Evolutionary conservation across 92 coral and sea anemone species (phyloP), one percentile per base, ranked within the genome.

Genomic region (Anthopleura xanthogrammica): DNA sequence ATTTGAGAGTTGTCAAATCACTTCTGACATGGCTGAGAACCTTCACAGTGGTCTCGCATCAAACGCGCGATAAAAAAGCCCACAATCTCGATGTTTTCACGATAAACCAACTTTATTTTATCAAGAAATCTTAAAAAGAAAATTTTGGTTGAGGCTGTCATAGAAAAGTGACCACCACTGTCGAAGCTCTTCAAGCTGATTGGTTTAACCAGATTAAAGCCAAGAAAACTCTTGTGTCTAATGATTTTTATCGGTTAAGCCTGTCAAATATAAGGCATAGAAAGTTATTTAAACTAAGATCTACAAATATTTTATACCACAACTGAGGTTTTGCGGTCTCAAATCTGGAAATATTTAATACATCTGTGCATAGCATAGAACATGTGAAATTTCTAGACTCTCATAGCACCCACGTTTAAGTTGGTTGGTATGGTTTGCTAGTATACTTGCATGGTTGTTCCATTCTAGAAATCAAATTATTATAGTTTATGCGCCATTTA

Each of bases 101-200:
- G 82, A 79, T 79, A 57, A 79, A 24, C 14, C 72, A 52, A 57
- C 54, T 60, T 79, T 29, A 3, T 2, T 14, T 55, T 79, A 60
- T 79, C 72, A 57, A 39, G 20, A 29, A 57, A 58, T 79, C 82
- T 79, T 60, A 60, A 79, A 60, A 79, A 7, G 82, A 56, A 79
- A 79, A 79, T 16, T 79, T 29, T 79, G 68, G 72, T 60, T 60
- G 50, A 79, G 39, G 5, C 68, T 79, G 72, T 79, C 75, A 79
- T 12, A 57, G 14, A 22, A 50, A 36, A 57, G 41, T 42, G 73
- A 29, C 82, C 74, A 29, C 82, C 82, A 58, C 1, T 50, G 36
- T 22, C 39, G 46, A 17, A 78, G 55, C 23, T 43, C 79, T 76
- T 43, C 20, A 76, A 40, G 58, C 57, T 76, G 20, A 76, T 76